Conservation (phyloP, 2,113 vertebrate genomes). For the Pyrgilauda ruficollis region DNA sequence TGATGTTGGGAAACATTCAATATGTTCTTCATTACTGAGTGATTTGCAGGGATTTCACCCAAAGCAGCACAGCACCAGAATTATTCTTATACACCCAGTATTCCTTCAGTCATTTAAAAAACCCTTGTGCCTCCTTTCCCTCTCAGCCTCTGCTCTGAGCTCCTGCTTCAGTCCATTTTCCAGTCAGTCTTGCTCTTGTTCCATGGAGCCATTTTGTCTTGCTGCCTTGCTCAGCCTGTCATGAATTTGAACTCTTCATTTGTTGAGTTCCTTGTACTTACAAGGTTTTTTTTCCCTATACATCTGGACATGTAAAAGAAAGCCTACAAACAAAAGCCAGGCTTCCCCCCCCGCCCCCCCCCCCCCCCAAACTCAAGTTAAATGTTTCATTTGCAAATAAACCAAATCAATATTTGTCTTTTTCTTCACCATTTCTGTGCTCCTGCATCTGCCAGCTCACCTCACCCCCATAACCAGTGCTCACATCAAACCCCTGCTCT, state of each 20-base stretch:
- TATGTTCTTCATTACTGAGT: neutral
- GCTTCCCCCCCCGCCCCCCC: rapidly evolving
- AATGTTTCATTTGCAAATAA: neutral
- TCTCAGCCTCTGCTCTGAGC: neutral
- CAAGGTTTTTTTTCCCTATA: neutral
- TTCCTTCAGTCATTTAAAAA: neutral
- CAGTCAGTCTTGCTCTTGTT: neutral
- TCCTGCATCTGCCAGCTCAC: neutral
- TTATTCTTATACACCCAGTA: neutral
- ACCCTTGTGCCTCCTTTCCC: neutral
- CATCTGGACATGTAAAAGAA: neutral
- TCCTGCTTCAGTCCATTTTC: neutral
- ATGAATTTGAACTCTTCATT: neutral
- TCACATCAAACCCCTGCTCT: neutral
- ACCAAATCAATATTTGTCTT: neutral
- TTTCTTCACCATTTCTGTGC: neutral
- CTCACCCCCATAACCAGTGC: neutral
- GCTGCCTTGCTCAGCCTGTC: neutral
- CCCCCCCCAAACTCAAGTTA: neutral
- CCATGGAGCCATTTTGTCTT: neutral
- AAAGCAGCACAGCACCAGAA: neutral
- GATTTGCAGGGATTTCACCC: conserved; percentile 11
- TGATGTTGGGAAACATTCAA: neutral
- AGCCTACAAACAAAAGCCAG: neutral
- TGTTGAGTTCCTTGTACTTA: neutral